Conservation (phyloP, 2,888 invertebrate genomes). For the Elaeidobius kamerunicus region DNA sequence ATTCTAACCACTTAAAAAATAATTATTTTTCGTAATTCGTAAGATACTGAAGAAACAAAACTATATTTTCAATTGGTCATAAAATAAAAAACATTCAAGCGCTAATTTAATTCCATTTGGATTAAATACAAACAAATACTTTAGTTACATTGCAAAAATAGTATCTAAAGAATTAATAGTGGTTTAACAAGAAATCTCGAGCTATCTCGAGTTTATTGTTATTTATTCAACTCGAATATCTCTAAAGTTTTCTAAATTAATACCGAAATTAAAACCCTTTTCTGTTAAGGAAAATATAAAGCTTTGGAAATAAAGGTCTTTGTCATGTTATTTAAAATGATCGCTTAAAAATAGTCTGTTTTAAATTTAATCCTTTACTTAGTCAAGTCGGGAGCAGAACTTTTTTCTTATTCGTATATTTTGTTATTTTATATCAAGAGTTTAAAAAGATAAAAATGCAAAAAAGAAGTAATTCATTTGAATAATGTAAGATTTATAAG, state of each 20-base stretch:
- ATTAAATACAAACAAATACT: constrained; percentile 18
- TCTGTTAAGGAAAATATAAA: constrained; percentile 8
- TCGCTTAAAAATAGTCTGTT: constrained; percentile 5
- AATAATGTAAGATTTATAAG: no score
- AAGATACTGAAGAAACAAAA: no score
- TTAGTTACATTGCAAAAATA: constrained; percentile 4
- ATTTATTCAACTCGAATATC: constrained; percentile 16
- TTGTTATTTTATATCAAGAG: no score
- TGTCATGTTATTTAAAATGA: constrained; percentile 5
- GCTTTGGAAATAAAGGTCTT: constrained; percentile 9
- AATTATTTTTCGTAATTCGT: no score
- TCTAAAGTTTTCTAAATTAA: constrained; percentile 15
- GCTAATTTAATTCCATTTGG: background rate
- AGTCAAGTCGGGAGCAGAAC: background rate
- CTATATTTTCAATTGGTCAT: no score
- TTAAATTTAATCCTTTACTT: constrained; percentile 3
- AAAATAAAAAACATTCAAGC: background rate
- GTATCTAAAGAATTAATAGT: constrained; percentile 11
- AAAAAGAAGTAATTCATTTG: no score
- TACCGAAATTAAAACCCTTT: constrained; percentile 17
- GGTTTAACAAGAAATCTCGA: constrained; percentile 10
- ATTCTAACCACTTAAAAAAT: no score
- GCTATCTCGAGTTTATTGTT: constrained; percentile 17
- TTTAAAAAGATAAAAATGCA: no score
- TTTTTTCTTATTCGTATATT: no score